A percentile compares a stretch with the other conserved stretches of the same genome.
Evolutionary conservation across 2,888 invertebrate species (phyloP).

Genomic region (Deilephila elpenor): DNA sequence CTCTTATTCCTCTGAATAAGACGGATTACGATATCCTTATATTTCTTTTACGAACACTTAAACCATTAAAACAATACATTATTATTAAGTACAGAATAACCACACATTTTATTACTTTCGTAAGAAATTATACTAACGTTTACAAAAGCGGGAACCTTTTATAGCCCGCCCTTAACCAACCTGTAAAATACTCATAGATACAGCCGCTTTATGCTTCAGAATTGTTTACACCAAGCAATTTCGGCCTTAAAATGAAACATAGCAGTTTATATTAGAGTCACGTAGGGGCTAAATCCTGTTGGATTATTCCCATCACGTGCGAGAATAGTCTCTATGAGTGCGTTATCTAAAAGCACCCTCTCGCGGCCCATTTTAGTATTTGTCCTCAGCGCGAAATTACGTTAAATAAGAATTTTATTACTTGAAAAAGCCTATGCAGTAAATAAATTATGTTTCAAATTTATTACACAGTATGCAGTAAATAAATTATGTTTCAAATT

Average conservation of each 20-base stretch:
- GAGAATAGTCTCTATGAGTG: slow-evolving; percentile 52
- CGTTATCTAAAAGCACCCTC: slow-evolving; percentile 36
- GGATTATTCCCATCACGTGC: slow-evolving; percentile 55
- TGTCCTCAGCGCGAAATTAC: slow-evolving; percentile 4
- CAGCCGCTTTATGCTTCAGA: slow-evolving; percentile 30
- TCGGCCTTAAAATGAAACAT: slow-evolving; percentile 39
- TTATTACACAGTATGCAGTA: background rate
- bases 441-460: too few relatives aligned
- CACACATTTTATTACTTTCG: background rate
- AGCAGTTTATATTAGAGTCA: slow-evolving; percentile 47
- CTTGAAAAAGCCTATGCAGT: background rate
- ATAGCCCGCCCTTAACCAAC: background rate
- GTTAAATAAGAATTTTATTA: background rate
- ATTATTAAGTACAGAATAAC: too few relatives aligned
- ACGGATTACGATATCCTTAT: too few relatives aligned
- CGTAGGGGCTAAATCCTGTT: slow-evolving; percentile 45
- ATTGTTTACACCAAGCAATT: slow-evolving; percentile 43
- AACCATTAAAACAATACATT: too few relatives aligned
- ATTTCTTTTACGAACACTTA: too few relatives aligned
- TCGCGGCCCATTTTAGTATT: slow-evolving; percentile 12
- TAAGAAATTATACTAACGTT: background rate
- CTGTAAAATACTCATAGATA: slow-evolving; percentile 11
- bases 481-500: too few relatives aligned
- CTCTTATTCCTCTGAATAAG: too few relatives aligned
- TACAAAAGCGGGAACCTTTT: background rate